phyloP scores from a whole-genome alignment of 1,140 invertebrate genomes.

The Ostrea edulis region DNA sequence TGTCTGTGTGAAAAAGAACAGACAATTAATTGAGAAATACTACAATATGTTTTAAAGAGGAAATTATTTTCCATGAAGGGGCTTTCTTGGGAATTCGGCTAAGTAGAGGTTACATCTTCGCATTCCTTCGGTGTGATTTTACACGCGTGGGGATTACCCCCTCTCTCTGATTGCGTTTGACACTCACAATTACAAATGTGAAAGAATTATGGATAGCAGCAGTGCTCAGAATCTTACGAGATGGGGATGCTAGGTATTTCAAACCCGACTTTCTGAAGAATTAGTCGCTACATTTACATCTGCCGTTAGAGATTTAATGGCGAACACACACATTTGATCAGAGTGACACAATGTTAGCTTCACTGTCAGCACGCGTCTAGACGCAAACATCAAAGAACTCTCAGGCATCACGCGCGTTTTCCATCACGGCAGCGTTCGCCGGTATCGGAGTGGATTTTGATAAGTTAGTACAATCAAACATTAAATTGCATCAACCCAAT shows the following conservation, averaged over 20 bases:
- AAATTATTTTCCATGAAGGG: background rate
- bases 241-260: background rate
- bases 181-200: constrained; percentile 22
- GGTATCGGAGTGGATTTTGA: too few species aligned
- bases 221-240: background rate
- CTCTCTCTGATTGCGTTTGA: background rate
- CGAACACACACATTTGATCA: constrained; percentile 25
- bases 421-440: too few species aligned
- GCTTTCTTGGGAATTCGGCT: constrained; percentile 5
- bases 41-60: too few species aligned
- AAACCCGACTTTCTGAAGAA: background rate
- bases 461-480: too few species aligned
- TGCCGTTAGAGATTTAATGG: background rate
- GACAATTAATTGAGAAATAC: too few species aligned
- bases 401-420: background rate
- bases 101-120: background rate
- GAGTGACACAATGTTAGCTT: constrained; percentile 27
- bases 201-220: background rate
- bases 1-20: too few species aligned
- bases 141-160: background rate
- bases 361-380: background rate
- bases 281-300: background rate
- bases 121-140: background rate
- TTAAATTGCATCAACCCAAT: too few species aligned
- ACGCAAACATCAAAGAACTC: background rate